Base-by-base conservation (phyloP, 2,797 vertebrate species). In the Artibeus lituratus region DNA sequence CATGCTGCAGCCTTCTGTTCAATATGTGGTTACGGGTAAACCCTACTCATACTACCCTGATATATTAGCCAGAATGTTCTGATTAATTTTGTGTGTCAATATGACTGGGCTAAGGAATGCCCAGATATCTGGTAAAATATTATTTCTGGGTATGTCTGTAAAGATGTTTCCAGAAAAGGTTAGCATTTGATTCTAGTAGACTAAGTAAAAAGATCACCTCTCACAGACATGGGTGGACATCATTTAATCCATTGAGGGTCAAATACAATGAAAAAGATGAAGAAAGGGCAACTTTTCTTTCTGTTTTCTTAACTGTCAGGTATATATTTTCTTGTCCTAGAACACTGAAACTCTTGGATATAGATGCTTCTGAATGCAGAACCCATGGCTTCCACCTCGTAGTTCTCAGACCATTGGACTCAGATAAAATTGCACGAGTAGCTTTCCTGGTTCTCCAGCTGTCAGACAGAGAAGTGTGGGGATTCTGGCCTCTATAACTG, bases 11-110 rank as follows among this genome's bases (percentile, higher is more conserved):
- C 9, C 8, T 49, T 72, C 90, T 84, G 10, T 53, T 87, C 62
- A 94, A 49, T 92, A 80, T 42, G 78, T 90, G 93, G 77, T 87
- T 94, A 72, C 88, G 53, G 91, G 39, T 84, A 70, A 96, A 74
- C 35, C 24, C 7, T 97, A 29, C 59, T 96, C 96, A 72, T 59
- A 57, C 96, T 92, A 82, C 74, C 81, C 78, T 86, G 90, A 39
- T 77, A 92, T 91, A 95, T 87, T 86, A 74, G 67, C 87, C 55
- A 87, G 55, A 87, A n/a, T 49, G 9, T 39, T 74, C 65, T 74
- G 44, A 35, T 55, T 77, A 51, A 72, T 72, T 72, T 72, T 84
- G 84, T 76, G 62, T 77, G 62, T 89, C 72, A 65, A 24, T 10
- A 37, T 92, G 37, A 72, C 53, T 78, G 19, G 18, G 59, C 12